Percentiles rank a stretch among this genome's conserved stretches.
phyloP scores from a whole-genome alignment of 1,140 invertebrate species.

The Armadillidium nasatum region DNA sequence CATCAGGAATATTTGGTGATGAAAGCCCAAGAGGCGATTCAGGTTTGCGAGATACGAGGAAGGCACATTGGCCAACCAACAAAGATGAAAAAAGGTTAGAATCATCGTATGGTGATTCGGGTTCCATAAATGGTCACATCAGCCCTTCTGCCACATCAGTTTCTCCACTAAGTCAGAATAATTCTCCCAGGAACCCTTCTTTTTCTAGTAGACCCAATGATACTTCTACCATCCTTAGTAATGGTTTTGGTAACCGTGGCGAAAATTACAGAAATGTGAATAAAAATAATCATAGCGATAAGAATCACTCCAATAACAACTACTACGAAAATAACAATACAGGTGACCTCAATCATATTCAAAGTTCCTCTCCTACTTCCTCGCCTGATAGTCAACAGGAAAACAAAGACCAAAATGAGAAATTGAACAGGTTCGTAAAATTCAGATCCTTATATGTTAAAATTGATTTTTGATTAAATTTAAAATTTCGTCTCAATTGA shows the following conservation, averaged over 20 bases:
- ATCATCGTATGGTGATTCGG: neutral
- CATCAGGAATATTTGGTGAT: neutral
- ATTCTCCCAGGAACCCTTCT: neutral
- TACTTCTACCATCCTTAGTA: neutral
- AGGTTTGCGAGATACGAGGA: neutral
- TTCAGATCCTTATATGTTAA: neutral
- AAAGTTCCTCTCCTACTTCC: neutral
- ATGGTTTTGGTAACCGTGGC: neutral
- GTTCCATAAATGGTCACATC: neutral
- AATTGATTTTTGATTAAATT: no score
- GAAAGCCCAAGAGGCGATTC: neutral
- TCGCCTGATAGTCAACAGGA: neutral
- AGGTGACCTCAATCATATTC: no score
- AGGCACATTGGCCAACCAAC: neutral
- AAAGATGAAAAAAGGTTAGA: neutral
- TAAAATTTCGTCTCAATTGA: no score
- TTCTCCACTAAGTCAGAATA: conserved; percentile 1
- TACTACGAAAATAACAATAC: no score
- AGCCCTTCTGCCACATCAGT: conserved; percentile 4
- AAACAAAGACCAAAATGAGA: neutral
- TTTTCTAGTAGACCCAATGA: neutral
- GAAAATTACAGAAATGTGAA: neutral
- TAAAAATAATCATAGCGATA: conserved; percentile 2
- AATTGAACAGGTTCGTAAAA: neutral
- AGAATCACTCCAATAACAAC: neutral